Percentiles rank a stretch among this genome's conserved stretches.
phyloP scores from a whole-genome alignment of 2,888 invertebrate species.

The Oxystoma pomonae region DNA sequence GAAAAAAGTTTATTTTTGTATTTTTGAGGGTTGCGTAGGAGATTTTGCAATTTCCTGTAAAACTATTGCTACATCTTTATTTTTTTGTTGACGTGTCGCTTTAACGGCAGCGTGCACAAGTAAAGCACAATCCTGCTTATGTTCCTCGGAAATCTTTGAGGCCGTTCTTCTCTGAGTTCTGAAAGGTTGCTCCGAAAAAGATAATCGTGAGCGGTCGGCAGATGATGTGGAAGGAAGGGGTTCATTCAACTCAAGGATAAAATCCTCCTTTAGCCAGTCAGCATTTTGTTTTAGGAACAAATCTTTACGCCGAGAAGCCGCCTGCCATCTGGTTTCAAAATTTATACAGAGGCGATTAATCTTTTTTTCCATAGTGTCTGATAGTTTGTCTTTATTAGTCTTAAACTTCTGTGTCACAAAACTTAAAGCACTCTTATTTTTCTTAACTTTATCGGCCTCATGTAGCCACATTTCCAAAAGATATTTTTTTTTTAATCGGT shows the following conservation, averaged over 20 bases:
- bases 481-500: constrained; percentile 3
- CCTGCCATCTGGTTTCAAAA: constrained; percentile 2
- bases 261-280: constrained; percentile 2
- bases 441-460: constrained; percentile 2
- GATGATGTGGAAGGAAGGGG: constrained; percentile 6
- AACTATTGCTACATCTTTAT: constrained; percentile 4
- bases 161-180: constrained; percentile 5
- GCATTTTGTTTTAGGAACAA: neutral
- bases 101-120: constrained; percentile 3
- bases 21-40: constrained; percentile 1
- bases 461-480: constrained; percentile 8
- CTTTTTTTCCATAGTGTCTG: constrained; percentile 2
- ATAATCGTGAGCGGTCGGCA: neutral
- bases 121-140: neutral
- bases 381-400: neutral
- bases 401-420: neutral
- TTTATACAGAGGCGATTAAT: constrained; percentile 3
- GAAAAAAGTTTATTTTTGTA: neutral
- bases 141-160: constrained; percentile 2
- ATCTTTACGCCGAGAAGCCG: constrained; percentile 5
- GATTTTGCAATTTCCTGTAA: constrained; percentile 6
- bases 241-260: constrained; percentile 4
- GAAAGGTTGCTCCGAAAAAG: constrained; percentile 1
- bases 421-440: neutral
- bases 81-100: constrained; percentile 3